These are phyloP conservation scores for Seriola dumerili DNA, from an alignment of 2,113 vertebrate genomes.

Conservation along the genomic window DNA sequence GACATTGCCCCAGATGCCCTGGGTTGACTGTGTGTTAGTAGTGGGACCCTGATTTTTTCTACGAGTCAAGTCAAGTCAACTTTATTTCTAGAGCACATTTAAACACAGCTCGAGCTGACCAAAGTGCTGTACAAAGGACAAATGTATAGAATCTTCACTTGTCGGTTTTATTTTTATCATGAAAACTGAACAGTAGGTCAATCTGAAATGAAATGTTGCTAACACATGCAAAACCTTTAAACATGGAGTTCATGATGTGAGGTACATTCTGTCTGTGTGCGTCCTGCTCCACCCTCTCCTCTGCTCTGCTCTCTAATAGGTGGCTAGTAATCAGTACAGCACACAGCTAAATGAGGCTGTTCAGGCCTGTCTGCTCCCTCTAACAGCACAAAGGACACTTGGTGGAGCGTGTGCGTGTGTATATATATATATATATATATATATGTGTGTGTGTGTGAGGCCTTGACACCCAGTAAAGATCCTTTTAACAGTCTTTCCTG, in stretches of 20 bases:
- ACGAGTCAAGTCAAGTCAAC: too few relatives aligned
- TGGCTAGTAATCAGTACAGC: conserved; percentile 45
- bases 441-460: not conserved
- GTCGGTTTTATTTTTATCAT: too few relatives aligned
- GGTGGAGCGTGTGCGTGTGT: not conserved
- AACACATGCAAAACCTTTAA: not conserved
- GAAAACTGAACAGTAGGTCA: not conserved
- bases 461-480: conserved; percentile 33
- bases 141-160: too few relatives aligned
- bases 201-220: not conserved
- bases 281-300: conserved; percentile 8
- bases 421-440: not conserved
- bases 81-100: too few relatives aligned
- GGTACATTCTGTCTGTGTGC: not conserved
- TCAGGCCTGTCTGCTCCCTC: conserved; percentile 44
- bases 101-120: too few relatives aligned
- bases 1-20: too few relatives aligned
- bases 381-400: conserved; percentile 26
- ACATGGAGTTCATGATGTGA: not conserved
- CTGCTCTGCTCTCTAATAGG: conserved; percentile 21
- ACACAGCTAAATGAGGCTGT: conserved; percentile 52
- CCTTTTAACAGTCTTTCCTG: conserved; percentile 26
- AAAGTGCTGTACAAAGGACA: too few relatives aligned
- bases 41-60: too few relatives aligned
- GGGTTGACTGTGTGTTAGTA: too few relatives aligned